Conservation (phyloP, 2,797 vertebrate species). For the Menidia menidia region DNA sequence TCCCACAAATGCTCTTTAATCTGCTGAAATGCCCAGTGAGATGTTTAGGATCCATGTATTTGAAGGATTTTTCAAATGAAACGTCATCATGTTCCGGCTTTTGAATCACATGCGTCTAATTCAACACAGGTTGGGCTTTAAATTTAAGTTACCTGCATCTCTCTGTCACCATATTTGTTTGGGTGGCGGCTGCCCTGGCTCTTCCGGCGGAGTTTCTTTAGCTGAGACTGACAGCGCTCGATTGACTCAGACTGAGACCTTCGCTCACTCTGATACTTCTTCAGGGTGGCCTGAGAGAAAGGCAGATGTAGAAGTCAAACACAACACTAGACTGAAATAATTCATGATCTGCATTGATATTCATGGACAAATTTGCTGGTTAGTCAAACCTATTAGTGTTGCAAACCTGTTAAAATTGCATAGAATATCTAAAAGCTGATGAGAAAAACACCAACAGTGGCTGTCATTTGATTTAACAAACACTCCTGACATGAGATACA, state of each 20-base stretch:
- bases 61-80: slow-evolving; percentile 28
- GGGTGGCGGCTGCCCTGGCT: slow-evolving; percentile 88
- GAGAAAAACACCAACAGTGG: neutral
- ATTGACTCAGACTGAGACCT: slow-evolving; percentile 87
- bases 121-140: neutral
- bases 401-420: neutral
- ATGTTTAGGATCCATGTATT: slow-evolving; percentile 22
- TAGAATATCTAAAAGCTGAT: neutral
- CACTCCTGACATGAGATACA: neutral
- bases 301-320: neutral
- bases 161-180: slow-evolving; percentile 89
- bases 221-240: slow-evolving; percentile 88
- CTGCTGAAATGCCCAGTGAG: slow-evolving; percentile 36
- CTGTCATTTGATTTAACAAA: neutral
- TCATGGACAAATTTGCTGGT: neutral
- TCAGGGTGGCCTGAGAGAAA: slow-evolving; percentile 83
- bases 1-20: slow-evolving; percentile 43
- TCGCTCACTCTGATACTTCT: slow-evolving; percentile 89
- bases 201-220: slow-evolving; percentile 89
- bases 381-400: neutral
- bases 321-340: neutral
- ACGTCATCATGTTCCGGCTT: neutral
- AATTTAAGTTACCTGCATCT: slow-evolving; percentile 85
- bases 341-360: neutral
- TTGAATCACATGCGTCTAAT: neutral